Conservation (phyloP, 1,140 invertebrate species). For the Bicyclus anynana region DNA sequence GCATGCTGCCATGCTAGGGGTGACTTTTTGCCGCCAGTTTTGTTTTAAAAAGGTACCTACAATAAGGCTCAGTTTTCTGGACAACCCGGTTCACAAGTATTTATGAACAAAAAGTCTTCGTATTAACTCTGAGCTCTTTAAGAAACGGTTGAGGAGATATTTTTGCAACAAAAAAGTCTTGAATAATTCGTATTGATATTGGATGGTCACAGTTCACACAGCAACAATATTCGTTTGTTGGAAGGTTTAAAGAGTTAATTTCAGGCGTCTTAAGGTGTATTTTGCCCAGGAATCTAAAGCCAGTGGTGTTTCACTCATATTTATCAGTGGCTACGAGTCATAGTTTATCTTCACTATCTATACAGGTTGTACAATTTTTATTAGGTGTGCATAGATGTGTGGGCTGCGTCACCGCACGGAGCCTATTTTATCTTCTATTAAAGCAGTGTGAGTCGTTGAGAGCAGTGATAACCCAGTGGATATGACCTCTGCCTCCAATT, state of each 20-base stretch:
- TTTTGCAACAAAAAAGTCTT: background rate
- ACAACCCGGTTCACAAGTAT: slow-evolving; percentile 41
- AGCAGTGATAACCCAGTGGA: too few relatives aligned
- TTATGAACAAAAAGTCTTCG: slow-evolving; percentile 50
- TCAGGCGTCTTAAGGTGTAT: slow-evolving; percentile 34
- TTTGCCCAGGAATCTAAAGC: slow-evolving; percentile 26
- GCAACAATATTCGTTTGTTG: slow-evolving; percentile 33
- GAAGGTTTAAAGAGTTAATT: slow-evolving; percentile 44
- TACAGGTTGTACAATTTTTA: too few relatives aligned
- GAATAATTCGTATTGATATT: slow-evolving; percentile 42
- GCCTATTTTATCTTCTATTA: too few relatives aligned
- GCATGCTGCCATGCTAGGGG: background rate
- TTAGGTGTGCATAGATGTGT: too few relatives aligned
- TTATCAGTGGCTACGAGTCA: too few relatives aligned
- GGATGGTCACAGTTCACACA: slow-evolving; percentile 55
- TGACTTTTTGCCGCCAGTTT: background rate
- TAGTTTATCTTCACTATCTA: too few relatives aligned
- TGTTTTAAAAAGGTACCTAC: slow-evolving; percentile 43
- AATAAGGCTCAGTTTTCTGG: slow-evolving; percentile 50
- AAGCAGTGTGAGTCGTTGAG: too few relatives aligned
- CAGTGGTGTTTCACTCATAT: too few relatives aligned
- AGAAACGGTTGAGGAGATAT: background rate
- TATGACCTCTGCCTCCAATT: too few relatives aligned
- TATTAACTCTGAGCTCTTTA: slow-evolving; percentile 53
- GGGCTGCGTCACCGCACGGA: too few relatives aligned